A percentile compares a stretch with the other conserved stretches of the same genome.
Conservation (phyloP, 2,113 vertebrate species). For the Cyanoderma ruficeps region DNA sequence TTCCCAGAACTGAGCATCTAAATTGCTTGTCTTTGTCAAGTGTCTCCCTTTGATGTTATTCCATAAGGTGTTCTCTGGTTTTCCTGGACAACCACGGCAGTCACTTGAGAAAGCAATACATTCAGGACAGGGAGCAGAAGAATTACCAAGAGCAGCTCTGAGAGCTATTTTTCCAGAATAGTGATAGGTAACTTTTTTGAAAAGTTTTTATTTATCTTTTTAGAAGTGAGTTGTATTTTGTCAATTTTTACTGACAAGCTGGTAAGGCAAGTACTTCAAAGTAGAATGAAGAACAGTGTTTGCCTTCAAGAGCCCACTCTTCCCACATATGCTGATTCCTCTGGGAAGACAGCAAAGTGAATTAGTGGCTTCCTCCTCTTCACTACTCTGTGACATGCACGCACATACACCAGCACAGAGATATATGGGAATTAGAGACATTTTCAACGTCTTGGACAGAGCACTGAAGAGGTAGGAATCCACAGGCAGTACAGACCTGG, state of each 20-base stretch:
- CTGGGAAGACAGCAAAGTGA: neutral
- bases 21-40: slow-evolving; percentile 66
- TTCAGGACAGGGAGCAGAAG: slow-evolving; percentile 2
- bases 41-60: slow-evolving; percentile 56
- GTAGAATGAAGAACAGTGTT: neutral
- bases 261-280: slow-evolving; percentile 37
- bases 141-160: neutral
- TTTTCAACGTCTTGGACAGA: neutral
- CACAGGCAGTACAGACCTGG: neutral
- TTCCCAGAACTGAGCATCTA: slow-evolving; percentile 61
- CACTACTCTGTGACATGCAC: neutral
- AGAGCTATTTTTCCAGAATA: neutral
- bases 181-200: slow-evolving; percentile 6
- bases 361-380: neutral
- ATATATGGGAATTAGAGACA: neutral
- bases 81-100: slow-evolving; percentile 43
- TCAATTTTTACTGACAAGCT: slow-evolving; percentile 39
- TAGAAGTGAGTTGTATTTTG: neutral
- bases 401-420: neutral
- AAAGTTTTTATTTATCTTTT: slow-evolving; percentile 34
- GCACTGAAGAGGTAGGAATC: neutral
- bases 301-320: neutral
- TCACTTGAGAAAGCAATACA: slow-evolving; percentile 13
- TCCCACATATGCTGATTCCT: neutral
- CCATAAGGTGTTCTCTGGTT: slow-evolving; percentile 51